Evolutionary conservation across 92 coral and sea anemone species (phyloP).

Genomic region (Scolanthus callimorphus): DNA sequence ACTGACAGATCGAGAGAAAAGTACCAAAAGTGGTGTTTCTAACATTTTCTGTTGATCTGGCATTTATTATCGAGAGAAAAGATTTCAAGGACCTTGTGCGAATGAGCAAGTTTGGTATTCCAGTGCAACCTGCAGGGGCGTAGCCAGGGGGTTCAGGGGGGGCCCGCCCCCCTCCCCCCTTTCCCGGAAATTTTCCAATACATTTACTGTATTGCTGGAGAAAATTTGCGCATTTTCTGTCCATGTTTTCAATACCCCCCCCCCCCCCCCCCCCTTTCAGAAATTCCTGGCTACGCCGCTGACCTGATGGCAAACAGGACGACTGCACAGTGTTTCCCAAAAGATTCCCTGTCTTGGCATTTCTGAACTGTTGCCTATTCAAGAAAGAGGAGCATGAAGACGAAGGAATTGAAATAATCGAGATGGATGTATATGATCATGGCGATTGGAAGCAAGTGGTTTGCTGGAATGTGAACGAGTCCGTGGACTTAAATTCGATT

Average conservation of each 20-base stretch:
- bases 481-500: slow-evolving; percentile 22
- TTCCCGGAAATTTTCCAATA: too few relatives aligned
- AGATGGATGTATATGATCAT: slow-evolving; percentile 62
- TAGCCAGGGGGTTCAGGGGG: too few relatives aligned
- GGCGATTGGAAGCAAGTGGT: slow-evolving; percentile 47
- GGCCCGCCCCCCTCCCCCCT: too few relatives aligned
- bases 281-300: too few relatives aligned
- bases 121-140: slow-evolving; percentile 40
- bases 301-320: slow-evolving; percentile 33
- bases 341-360: slow-evolving; percentile 4
- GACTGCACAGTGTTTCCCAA: slow-evolving; percentile 42
- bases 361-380: slow-evolving; percentile 20
- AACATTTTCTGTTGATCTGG: slow-evolving; percentile 40
- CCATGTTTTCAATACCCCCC: too few relatives aligned
- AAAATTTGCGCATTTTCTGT: too few relatives aligned
- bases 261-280: too few relatives aligned
- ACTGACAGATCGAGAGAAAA: slow-evolving; percentile 7
- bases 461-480: slow-evolving; percentile 57
- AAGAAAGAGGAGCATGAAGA: slow-evolving; percentile 8
- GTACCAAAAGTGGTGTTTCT: slow-evolving; percentile 25
- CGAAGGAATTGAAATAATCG: slow-evolving; percentile 17
- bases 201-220: too few relatives aligned
- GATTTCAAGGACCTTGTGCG: slow-evolving; percentile 38
- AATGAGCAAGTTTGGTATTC: slow-evolving; percentile 26
- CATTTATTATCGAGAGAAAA: slow-evolving; percentile 30